These are phyloP conservation scores for Drosophila planitibia DNA, from an alignment of 2,888 invertebrate species.

Conservation along the genomic window DNA sequence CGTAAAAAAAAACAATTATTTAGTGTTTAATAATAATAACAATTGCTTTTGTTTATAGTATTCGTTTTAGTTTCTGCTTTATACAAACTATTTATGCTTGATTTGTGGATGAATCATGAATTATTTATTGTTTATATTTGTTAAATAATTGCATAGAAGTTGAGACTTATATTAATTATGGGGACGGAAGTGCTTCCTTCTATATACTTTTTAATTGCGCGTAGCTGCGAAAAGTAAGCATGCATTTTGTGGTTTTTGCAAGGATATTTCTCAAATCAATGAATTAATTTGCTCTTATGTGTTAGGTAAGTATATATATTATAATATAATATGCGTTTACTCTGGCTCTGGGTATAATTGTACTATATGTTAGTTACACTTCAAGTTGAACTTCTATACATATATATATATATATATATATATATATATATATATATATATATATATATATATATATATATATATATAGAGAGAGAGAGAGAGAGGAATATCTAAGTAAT, in stretches of 20 bases:
- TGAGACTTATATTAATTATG: constrained; percentile 49
- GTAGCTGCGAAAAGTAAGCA: constrained; percentile 5
- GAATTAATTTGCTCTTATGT: constrained; percentile 27
- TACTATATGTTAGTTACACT: constrained; percentile 62
- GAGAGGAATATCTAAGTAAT: constrained; percentile 16
- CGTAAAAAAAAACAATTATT: neutral
- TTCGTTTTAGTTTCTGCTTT: neutral
- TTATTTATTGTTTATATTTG: neutral
- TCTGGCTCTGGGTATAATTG: constrained; percentile 57
- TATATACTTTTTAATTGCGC: constrained; percentile 37
- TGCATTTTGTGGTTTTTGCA: constrained; percentile 6
- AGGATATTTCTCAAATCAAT: constrained; percentile 29
- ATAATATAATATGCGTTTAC: constrained; percentile 32
- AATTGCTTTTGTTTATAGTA: neutral
- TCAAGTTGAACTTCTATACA: constrained; percentile 26
- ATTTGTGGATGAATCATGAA: neutral
- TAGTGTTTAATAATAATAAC: neutral
- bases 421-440: constrained; percentile 18
- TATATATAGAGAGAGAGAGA: neutral
- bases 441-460: neutral
- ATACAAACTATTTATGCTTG: constrained; percentile 2
- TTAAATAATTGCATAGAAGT: constrained; percentile 29
- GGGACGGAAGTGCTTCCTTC: constrained; percentile 70
- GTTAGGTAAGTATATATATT: constrained; percentile 10
- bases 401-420: constrained; percentile 9